Evolutionary conservation across 2,888 invertebrate genomes (phyloP), one percentile per base, ranked within the genome.

Genomic region (Hetaerina titia): DNA sequence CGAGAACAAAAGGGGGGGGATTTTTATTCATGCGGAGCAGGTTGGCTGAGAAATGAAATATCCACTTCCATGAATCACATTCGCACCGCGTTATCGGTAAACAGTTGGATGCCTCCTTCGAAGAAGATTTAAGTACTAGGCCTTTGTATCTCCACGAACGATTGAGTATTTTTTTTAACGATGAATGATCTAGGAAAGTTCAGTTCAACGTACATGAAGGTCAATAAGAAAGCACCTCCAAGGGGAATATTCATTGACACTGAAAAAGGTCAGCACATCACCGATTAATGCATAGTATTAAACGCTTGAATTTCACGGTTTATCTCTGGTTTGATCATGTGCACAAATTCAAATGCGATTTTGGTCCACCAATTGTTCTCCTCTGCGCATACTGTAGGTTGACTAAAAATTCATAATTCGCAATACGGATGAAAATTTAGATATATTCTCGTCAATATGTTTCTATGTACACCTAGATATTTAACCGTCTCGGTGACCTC

Each of bases 31-130:
- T n/a, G 57, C 56, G 89, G 58, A 57, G 58, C 58, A n/a, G 89
- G 89, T 89, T 57, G 58, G 58, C 89, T 58, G 89, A n/a, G 57
- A 89, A 89, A 89, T 89, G 89, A 89, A 89, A 89, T 89, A 89
- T 89, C 57, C 89, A n/a, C 58, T 58, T 22, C 58, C 89, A 89
- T 89, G 89, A 56, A 89, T 89, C 89, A 89, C 56, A 89, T 56
- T 57, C 58, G 7, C 56, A 13, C 19, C 88, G 89, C 7, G 89
- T 31, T 89, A 89, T 89, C 89, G 89, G 89, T 89, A 89, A 89
- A 89, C 58, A 89, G 57, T 31, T 58, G 57, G n/a, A 58, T 58
- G 56, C 11, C 89, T 89, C 89, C n/a, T 89, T 56, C 22, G n/a
- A 58, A 57, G 58, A 89, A 89, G 57, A 57, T 89, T 89, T 56